Conservation (phyloP, 2,888 invertebrate species). For the Automeris io region DNA sequence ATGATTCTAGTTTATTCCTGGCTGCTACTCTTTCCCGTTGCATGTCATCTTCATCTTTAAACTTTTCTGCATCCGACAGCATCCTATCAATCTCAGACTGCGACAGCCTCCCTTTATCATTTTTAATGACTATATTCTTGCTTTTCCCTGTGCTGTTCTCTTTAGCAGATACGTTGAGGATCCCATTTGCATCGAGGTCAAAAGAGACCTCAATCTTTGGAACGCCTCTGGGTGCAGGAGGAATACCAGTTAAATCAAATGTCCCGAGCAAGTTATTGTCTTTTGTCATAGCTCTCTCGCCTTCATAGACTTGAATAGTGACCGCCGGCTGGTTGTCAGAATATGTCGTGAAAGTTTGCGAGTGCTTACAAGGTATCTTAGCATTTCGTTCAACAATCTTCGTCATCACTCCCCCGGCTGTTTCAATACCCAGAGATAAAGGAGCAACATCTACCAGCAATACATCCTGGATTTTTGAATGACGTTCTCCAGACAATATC, state of each 20-base stretch:
- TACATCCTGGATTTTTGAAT: constrained; percentile 83
- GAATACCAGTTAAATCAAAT: constrained; percentile 81
- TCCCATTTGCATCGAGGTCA: constrained; percentile 86
- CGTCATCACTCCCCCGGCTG: constrained; percentile 86
- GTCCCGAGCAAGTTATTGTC: constrained; percentile 83
- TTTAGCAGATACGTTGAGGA: constrained; percentile 88
- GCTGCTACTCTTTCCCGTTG: constrained; percentile 80
- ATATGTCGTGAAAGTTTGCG: constrained; percentile 86
- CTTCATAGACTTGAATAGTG: constrained; percentile 84
- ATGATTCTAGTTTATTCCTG: constrained; percentile 83
- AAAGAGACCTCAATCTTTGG: constrained; percentile 84
- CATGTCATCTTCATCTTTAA: constrained; percentile 82
- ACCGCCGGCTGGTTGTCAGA: constrained; percentile 87
- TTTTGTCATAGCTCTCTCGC: constrained; percentile 86
- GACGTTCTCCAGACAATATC: constrained; percentile 83
- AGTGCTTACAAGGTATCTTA: constrained; percentile 83
- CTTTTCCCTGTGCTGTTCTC: constrained; percentile 80
- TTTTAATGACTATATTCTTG: constrained; percentile 87
- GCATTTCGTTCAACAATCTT: constrained; percentile 84
- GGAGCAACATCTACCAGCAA: constrained; percentile 77
- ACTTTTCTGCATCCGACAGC: constrained; percentile 85
- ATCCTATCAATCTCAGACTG: constrained; percentile 91
- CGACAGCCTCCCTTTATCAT: constrained; percentile 87
- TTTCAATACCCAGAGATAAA: constrained; percentile 85
- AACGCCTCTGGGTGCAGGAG: constrained; percentile 80